Conservation (phyloP, 2,888 invertebrate species). For the Sesia bembeciformis region DNA sequence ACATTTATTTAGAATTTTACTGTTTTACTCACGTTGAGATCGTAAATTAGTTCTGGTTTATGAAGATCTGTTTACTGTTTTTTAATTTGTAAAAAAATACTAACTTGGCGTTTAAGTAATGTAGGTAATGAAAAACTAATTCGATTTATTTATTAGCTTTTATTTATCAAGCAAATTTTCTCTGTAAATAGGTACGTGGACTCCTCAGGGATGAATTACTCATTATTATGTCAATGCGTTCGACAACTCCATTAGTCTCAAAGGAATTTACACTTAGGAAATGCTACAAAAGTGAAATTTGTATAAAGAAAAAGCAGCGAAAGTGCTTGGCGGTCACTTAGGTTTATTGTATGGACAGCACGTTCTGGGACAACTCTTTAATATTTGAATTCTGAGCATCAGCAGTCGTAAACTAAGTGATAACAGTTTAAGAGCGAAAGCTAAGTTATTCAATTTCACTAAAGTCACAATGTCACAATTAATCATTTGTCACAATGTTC, state of each 20-base stretch:
- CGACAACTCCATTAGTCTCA: constrained; percentile 21
- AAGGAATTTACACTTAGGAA: constrained; percentile 18
- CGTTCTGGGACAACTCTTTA: constrained; percentile 47
- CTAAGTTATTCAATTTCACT: constrained; percentile 1
- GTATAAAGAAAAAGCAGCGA: constrained; percentile 59
- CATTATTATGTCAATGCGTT: not conserved
- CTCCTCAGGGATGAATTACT: not conserved
- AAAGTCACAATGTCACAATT: no score
- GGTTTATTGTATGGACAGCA: constrained; percentile 55
- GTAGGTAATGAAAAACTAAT: no score
- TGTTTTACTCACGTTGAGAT: no score
- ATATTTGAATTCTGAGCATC: constrained; percentile 33
- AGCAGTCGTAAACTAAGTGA: constrained; percentile 7
- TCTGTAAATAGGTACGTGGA: not conserved
- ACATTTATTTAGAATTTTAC: no score
- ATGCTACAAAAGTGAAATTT: constrained; percentile 63
- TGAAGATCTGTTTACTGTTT: no score
- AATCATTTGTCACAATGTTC: no score
- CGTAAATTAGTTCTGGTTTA: no score
- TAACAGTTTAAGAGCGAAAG: constrained; percentile 22
- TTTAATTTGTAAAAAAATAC: no score
- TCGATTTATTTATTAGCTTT: no score
- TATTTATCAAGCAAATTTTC: no score
- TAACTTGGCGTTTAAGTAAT: no score
- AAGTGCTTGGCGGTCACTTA: constrained; percentile 50